Base-by-base conservation (phyloP, 2,888 invertebrate genomes). In the Mesopsocus fuscifrons region DNA sequence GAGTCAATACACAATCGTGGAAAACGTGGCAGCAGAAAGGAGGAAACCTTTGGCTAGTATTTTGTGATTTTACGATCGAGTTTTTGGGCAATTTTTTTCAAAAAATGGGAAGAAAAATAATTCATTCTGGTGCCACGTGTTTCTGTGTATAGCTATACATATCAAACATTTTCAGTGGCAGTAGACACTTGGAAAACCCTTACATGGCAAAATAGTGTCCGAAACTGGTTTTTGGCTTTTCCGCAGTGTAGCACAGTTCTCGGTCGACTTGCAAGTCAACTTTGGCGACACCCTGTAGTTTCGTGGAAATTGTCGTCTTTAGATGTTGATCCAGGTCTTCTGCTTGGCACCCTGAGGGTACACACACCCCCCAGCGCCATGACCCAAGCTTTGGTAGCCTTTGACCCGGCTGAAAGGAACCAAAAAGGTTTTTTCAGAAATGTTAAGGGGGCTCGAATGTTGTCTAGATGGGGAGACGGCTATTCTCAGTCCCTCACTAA, bases 361-460 rank as follows among this genome's bases (percentile, higher is more conserved):
- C 62, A 51, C 72, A 72, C 34, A 72, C 62, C 1, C 70, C 72
- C 72, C 71, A 72, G 16, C 67, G 54, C 4, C 70, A 53, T 49
- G 66, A 66, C 8, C 69, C 67, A 52, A 67, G 70, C 35, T 69
- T 61, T 1, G 72, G 71, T 1, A 72, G 64, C 22, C 71, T 60
- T 54, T 72, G 72, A 17, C 68, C 68, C 58, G 69, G 67, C 72
- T 72, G 55, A 1, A 51, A 50, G 42, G 35, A 45, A 17, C 42
- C 11, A 40, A 17, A 33, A 9, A 40, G 31, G 4, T 16, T 38
- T 44, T 44, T 13, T 16, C 8, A 20, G 30, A 21, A 17, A 9
- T 18, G 21, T 38, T 9, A 5, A 3, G 3, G 3, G 72, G 66
- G 3, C 74, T 73, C 34, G 18, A n/a, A 6, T 15, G 40, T 13